Percentiles rank a stretch among this genome's conserved stretches.
phyloP scores from a whole-genome alignment of 2,797 vertebrate genomes.

The Graptemys geographica region DNA sequence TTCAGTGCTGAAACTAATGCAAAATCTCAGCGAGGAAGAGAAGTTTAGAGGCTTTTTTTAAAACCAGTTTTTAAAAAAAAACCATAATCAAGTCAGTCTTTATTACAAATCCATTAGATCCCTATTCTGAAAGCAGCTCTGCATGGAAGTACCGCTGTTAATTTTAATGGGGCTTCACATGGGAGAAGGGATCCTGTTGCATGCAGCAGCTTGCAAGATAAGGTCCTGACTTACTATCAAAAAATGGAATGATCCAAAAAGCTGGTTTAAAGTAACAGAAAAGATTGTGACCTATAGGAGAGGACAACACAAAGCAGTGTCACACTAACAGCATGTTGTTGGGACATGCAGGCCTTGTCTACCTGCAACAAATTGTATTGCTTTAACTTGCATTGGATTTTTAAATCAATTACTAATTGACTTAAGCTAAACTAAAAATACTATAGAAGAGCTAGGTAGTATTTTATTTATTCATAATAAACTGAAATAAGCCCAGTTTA shows the following conservation, averaged over 20 bases:
- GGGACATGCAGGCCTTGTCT: fast-evolving
- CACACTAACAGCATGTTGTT: not conserved
- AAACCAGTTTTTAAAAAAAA: not conserved
- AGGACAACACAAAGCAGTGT: not conserved
- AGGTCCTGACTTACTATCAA: not conserved
- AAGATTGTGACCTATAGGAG: not conserved
- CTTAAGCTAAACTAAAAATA: not conserved
- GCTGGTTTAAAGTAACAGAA: not conserved
- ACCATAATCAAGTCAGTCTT: fast-evolving
- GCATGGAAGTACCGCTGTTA: not conserved
- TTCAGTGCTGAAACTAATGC: fast-evolving
- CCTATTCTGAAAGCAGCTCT: not conserved
- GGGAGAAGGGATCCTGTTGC: not conserved
- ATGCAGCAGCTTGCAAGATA: not conserved
- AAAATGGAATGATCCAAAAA: not conserved
- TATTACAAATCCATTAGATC: not conserved
- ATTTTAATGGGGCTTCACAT: fast-evolving
- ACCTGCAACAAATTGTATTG: fast-evolving
- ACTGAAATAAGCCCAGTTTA: not conserved
- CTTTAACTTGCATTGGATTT: not conserved
- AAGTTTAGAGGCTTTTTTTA: not conserved
- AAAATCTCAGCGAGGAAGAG: fast-evolving
- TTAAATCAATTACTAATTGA: not conserved
- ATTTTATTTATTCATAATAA: not conserved
- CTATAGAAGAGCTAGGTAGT: not conserved